Base-by-base conservation (phyloP, 2,888 invertebrate species). In the Molanna angustata region DNA sequence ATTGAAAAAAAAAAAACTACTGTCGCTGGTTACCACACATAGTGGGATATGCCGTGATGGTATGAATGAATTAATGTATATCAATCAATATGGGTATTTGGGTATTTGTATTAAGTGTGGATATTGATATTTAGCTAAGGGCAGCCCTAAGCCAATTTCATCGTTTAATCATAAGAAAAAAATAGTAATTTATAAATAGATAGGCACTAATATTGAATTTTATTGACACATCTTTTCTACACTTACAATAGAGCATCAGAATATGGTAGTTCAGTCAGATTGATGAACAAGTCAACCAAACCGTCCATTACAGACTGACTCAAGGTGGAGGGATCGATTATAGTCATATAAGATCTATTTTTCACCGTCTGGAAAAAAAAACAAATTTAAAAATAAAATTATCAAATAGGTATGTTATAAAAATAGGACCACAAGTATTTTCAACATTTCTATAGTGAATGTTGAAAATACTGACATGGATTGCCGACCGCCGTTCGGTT, bases 221-320 rank as follows among this genome's bases (percentile, higher is more conserved):
- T 33, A n/a, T 9, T n/a, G 18, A 31, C 35, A 32, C n/a, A n/a
- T n/a, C n/a, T n/a, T n/a, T 14, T 45, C 21, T 33, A 16, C 35
- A 44, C 0, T 74, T 51, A 57, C 57, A 6, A 2, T 40, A 19
- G n/a, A 32, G 54, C 46, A 14, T 57, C 50, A 11, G 20, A 17
- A 16, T 52, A 14, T 14, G 44, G 22, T 3, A 58, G 20, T 21
- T 45, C 49, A 31, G 58, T 56, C 18, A 58, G 16, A 17, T 18
- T 32, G 1, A 53, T 43, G 9, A 58, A 49, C n/a, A 56, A 9
- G 16, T 58, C 44, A 4, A 45, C 32, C 21, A 58, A 17, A n/a
- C 50, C 46, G 14, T 40, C 11, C 22, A 37, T 49, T 3, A 50
- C 43, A 13, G 47, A 2, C 37, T 42, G 19, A 13, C 33, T 11